Base-by-base conservation (phyloP, 2,113 vertebrate species). In the Heloderma charlesbogerti region DNA sequence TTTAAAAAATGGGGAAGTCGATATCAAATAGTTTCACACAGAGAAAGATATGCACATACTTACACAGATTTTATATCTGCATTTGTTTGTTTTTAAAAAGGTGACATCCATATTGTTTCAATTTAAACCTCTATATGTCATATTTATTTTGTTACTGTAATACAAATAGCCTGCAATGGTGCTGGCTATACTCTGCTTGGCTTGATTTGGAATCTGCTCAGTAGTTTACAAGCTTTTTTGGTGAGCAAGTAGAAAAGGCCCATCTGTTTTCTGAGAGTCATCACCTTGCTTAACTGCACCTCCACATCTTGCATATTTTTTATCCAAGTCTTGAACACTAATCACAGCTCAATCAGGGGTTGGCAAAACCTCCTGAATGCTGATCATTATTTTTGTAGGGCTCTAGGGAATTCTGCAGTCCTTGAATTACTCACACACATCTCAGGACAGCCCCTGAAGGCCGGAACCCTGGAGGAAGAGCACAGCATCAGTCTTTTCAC, bases 1-100 rank as follows among this genome's bases (percentile, higher is more conserved):
- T 87, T 0, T 3, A 34, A 2, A 29, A 54, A 0, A 75, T 0
- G 0, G 72, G 60, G 71, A 18, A 0, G 0, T 79, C 0, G 74
- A 86, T 0, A 0, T 69, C 86, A 79, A 60, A 66, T 88, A 75
- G 86, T 77, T 69, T 20, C 60, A 69, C 40, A 67, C 37, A 48
- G 75, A 66, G 18, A 20, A 66, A 20, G 5, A 57, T 69, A 51
- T 45, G 9, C 7, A 20, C 6, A 86, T n/a, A 43, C 40, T 22
- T 34, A 34, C 29, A 86, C 22, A 60, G 2, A 57, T 51, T 51
- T 43, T 79, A 48, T 79, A 84, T 3, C 20, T 27, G 10, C 60
- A 43, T 25, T 2, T 7, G 29, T 18, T 6, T 60, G 22, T 13
- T 29, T n/a, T n/a, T 34, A 22, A 22, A 22, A 6, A 66, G 16